Base-by-base conservation (phyloP, 2,888 invertebrate genomes). In the Xylota segnis region DNA sequence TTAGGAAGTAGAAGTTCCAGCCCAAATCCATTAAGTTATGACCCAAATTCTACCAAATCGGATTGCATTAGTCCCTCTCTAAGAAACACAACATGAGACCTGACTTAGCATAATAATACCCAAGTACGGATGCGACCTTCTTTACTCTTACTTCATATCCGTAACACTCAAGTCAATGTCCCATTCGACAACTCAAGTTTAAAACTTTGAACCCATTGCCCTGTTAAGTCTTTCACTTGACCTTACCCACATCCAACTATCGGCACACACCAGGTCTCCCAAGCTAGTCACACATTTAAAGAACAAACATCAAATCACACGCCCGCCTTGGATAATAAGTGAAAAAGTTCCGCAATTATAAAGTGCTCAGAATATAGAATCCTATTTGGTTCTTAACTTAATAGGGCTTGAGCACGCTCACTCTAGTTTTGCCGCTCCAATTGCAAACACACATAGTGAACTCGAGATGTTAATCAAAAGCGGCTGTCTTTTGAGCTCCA, bases 351-450 rank as follows among this genome's bases (percentile, higher is more conserved):
- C 43, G 56, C 43, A 76, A 71, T 83, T 66, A 59, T 52, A 52
- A 50, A 63, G 9, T n/a, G 43, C 34, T 16, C 12, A 59, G 23
- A 52, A 32, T 43, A 34, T 18, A 14, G 32, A 72, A 72, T 78
- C 27, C 16, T 61, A 54, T 61, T 71, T n/a, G 66, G 16, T 23
- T 52, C 47, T 56, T 9, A 16, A 47, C 40, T 50, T 74, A 83
- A 83, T 83, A 43, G 72, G 61, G 68, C 37, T 37, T 68, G 50
- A 61, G 47, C 83, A 83, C 83, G 83, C 78, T 78, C 78, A 83
- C 54, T 74, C 78, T 56, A 78, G 66, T 78, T 78, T 83, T 74
- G 72, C 72, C 68, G 78, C 78, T 83, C 83, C 78, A 83, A 68
- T 78, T 83, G 61, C n/a, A 37, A 27, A 10, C 43, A n/a, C 47